Percentiles rank a stretch among this genome's conserved stretches.
These are phyloP conservation scores for Meta bourneti DNA, from an alignment of 2,888 invertebrate species.

Conservation along the genomic window DNA sequence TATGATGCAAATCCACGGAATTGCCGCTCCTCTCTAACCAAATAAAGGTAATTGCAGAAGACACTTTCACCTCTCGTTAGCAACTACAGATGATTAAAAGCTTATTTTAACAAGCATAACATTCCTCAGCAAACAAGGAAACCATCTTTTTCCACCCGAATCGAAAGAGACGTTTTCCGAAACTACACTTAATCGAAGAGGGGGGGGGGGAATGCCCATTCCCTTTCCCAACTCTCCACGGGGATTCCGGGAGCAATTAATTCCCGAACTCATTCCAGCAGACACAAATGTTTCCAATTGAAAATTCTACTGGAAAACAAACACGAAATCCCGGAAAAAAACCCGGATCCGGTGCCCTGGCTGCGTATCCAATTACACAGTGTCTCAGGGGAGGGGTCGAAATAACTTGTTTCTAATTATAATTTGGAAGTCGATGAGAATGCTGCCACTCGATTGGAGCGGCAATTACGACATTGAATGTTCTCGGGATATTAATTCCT, in stretches of 20 bases:
- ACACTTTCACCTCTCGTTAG: too few species aligned
- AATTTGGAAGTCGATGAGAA: conserved; percentile 22
- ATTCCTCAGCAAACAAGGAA: neutral
- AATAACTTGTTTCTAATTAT: conserved; percentile 39
- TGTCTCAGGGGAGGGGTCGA: conserved; percentile 9
- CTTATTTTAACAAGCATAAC: neutral
- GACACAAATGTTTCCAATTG: conserved; percentile 46
- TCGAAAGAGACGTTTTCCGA: conserved; percentile 22
- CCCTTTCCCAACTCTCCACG: neutral
- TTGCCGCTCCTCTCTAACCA: too few species aligned
- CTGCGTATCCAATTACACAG: conserved; percentile 20
- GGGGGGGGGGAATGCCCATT: neutral
- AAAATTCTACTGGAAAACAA: conserved; percentile 27
- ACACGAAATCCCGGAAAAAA: neutral
- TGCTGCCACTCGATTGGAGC: neutral
- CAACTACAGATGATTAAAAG: neutral
- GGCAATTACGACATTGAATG: conserved; percentile 18
- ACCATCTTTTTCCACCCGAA: neutral
- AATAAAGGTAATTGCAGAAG: too few species aligned
- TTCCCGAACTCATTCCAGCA: conserved; percentile 34
- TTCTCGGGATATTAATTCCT: conserved; percentile 28
- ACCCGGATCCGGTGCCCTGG: neutral
- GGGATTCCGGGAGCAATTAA: conserved; percentile 32
- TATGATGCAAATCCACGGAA: too few species aligned
- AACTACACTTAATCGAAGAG: neutral